Evolutionary conservation across 2,888 invertebrate species (phyloP), one percentile per base, ranked within the genome.

Genomic region (Heliconius ismenius): DNA sequence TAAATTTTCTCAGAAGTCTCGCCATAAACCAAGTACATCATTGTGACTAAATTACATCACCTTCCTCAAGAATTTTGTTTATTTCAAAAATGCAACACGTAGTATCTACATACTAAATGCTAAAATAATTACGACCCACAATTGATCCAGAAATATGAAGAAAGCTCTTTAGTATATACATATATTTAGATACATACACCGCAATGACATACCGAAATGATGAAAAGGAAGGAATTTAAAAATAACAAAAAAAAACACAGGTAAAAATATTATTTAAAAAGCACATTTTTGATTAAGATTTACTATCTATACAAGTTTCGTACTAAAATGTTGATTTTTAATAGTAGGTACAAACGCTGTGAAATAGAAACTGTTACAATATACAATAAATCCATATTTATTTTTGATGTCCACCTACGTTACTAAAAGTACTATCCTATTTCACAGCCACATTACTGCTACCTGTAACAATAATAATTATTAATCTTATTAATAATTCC

Each of bases 381-480:
- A 73, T 75, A 67, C 64, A 70, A 76, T 65, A 72, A 76, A 77
- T 74, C 68, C 68, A 68, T 74, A 78, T 74, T 76, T n/a, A n/a
- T 74, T 67, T 74, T 76, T 74, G 63, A 36, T 76, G 63, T 77
- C 67, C 73, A 76, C 69, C 78, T 78, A 76, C 76, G 58, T 32
- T 73, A 60, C 60, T 78, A 76, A 76, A 62, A 70, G 79, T 64
- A 58, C 73, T 67, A 74, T 67, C 70, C 75, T 77, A 79, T 85
- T 85, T 86, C 85, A 86, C 84, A 86, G 86, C 83, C 84, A 81
- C 78, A 80, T 83, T 84, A 83, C 85, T 90, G 92, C 88, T 92
- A 92, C 86, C 92, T 92, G 92, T 74, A 81, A 85, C 82, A 81
- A 82, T 82, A 69, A 73, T 75, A 49, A 58, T 32, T 24, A 15